Conservation (phyloP, 2,797 vertebrate species). For the Scarus forsteni region DNA sequence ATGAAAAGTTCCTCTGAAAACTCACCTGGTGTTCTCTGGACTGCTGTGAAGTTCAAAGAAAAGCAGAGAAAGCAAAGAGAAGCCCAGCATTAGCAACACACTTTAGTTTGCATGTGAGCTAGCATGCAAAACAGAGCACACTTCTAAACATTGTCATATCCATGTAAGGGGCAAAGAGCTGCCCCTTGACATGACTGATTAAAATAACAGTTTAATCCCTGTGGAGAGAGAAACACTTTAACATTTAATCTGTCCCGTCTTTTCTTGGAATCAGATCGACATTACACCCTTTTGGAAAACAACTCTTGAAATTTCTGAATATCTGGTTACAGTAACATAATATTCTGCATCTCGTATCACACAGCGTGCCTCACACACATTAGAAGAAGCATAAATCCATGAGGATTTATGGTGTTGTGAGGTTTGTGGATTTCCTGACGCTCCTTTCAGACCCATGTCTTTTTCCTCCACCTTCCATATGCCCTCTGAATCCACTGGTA, state of each 20-base stretch:
- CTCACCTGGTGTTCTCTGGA: conserved; percentile 96
- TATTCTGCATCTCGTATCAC: conserved; percentile 74
- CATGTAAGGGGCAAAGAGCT: conserved; percentile 88
- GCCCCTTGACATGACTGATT: conserved; percentile 81
- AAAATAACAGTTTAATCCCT: conserved; percentile 61
- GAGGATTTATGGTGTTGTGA: conserved; percentile 83
- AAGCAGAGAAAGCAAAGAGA: conserved; percentile 70
- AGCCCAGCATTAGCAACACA: conserved; percentile 87
- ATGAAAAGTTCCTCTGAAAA: conserved; percentile 46
- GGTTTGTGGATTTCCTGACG: conserved; percentile 79
- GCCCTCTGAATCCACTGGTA: neutral
- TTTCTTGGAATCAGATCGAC: conserved; percentile 86
- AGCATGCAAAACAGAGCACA: conserved; percentile 91
- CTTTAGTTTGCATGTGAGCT: conserved; percentile 90
- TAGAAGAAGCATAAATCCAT: conserved; percentile 80
- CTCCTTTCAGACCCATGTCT: conserved; percentile 62
- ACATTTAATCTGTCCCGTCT: conserved; percentile 87
- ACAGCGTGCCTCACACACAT: conserved; percentile 77
- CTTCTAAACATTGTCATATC: conserved; percentile 43
- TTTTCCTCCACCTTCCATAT: conserved; percentile 40
- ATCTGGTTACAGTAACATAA: conserved; percentile 63
- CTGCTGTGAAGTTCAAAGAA: conserved; percentile 84
- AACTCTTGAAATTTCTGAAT: conserved; percentile 72
- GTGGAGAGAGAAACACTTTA: conserved; percentile 71
- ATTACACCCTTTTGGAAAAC: conserved; percentile 46